Evolutionary conservation across 92 coral and sea anemone genomes (phyloP).

Genomic region (Porites evermanni): DNA sequence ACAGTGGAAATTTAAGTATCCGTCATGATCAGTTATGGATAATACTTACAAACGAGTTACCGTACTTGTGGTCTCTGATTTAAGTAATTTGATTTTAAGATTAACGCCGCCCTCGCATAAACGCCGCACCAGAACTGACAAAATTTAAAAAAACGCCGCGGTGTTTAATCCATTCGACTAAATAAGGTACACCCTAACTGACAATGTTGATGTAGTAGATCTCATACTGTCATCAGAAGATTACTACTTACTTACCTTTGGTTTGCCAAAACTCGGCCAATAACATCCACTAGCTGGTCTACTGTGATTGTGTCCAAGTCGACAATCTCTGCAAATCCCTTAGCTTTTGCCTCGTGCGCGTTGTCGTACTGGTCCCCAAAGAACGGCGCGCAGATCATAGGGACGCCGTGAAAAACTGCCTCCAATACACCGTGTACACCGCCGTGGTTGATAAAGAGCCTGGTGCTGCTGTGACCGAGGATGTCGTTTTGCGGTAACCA

Average conservation of each 20-base stretch:
- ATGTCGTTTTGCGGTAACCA: constrained; percentile 84
- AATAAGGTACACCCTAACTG: too few species aligned
- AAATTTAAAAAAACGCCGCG: too few species aligned
- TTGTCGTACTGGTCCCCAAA: constrained; percentile 72
- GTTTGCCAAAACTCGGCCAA: neutral
- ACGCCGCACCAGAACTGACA: too few species aligned
- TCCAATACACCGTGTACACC: constrained; percentile 68
- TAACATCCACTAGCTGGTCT: neutral
- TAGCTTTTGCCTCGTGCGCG: constrained; percentile 46
- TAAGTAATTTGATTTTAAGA: too few species aligned
- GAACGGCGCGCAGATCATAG: constrained; percentile 65
- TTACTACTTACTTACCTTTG: neutral
- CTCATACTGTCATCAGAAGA: too few species aligned
- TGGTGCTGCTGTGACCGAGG: constrained; percentile 70
- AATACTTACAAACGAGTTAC: too few species aligned
- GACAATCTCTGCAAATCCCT: constrained; percentile 58
- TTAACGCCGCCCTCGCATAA: too few species aligned
- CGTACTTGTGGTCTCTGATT: too few species aligned
- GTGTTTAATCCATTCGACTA: too few species aligned
- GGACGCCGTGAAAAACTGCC: constrained; percentile 73
- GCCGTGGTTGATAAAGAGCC: constrained; percentile 65
- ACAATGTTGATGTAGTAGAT: too few species aligned
- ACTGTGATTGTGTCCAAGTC: constrained; percentile 2
- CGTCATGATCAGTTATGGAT: too few species aligned
- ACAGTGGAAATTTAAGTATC: too few species aligned